Evolutionary conservation across 2,113 vertebrate genomes (phyloP).

Genomic region (Esox niger): DNA sequence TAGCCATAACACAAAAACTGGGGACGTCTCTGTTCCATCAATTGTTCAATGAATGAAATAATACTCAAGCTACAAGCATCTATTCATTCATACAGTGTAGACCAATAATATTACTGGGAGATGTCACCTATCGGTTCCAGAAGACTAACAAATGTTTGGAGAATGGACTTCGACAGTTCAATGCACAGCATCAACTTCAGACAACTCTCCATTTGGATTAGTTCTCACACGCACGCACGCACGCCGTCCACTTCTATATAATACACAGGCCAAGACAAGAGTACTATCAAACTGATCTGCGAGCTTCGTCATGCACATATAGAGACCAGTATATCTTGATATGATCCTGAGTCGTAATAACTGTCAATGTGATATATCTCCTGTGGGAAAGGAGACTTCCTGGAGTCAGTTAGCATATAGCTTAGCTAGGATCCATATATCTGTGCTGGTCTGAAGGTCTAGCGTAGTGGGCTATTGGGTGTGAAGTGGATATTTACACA

Average conservation of each 20-base stretch:
- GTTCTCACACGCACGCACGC: not conserved
- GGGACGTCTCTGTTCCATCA: not conserved
- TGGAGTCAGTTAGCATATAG: not conserved
- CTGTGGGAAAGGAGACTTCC: not conserved
- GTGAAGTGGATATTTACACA: not conserved
- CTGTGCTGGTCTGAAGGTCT: not conserved
- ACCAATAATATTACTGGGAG: not conserved
- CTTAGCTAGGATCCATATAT: not conserved
- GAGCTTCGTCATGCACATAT: slow-evolving; percentile 27
- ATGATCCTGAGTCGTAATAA: slow-evolving; percentile 46
- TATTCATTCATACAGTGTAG: not conserved
- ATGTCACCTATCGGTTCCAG: not conserved
- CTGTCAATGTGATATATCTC: slow-evolving; percentile 49
- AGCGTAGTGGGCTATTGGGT: not conserved
- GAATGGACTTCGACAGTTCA: not conserved
- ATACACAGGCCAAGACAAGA: not conserved
- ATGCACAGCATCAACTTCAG: slow-evolving; percentile 26
- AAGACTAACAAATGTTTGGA: too few relatives aligned
- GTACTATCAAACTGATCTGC: not conserved
- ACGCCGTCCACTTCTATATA: too few relatives aligned
- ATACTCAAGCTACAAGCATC: not conserved
- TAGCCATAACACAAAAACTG: not conserved
- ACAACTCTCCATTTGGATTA: not conserved
- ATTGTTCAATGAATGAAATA: not conserved
- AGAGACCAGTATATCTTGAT: slow-evolving; percentile 14